phyloP scores from a whole-genome alignment of 2,113 vertebrate species.

The Laterallus jamaicensis region DNA sequence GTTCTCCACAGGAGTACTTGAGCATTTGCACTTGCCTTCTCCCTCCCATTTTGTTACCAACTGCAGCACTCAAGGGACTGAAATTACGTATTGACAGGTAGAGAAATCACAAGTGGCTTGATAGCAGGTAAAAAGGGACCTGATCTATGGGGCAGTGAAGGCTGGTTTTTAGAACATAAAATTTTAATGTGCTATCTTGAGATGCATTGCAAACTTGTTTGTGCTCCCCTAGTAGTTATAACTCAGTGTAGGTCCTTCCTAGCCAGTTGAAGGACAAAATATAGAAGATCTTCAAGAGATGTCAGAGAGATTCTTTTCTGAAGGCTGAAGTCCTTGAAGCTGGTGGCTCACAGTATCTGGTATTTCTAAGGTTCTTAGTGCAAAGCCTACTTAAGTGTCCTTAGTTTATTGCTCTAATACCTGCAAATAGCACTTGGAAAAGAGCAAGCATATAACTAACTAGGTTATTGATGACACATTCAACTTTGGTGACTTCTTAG shows the following conservation, averaged over 20 bases:
- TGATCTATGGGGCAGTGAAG: neutral
- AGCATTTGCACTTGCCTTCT: neutral
- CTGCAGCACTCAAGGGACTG: neutral
- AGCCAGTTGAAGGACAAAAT: neutral
- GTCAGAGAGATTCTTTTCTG: neutral
- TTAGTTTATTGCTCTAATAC: neutral
- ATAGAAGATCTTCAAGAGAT: neutral
- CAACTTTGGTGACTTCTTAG: neutral
- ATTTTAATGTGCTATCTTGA: neutral
- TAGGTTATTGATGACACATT: neutral
- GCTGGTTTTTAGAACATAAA: neutral
- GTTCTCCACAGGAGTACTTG: neutral
- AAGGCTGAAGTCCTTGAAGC: neutral
- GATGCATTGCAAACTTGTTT: neutral
- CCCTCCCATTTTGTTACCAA: neutral
- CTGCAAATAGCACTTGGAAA: neutral
- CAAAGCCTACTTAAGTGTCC: conserved; percentile 25
- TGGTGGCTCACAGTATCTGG: neutral
- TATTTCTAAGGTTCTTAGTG: conserved; percentile 1
- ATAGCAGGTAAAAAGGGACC: neutral
- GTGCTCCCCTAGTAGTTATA: neutral
- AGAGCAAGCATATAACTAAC: neutral
- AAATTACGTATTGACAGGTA: neutral
- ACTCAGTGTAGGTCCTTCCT: neutral
- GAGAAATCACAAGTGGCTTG: neutral